Evolutionary conservation across 2,888 invertebrate genomes (phyloP), one percentile per base, ranked within the genome.

Genomic region (Polymixis flavicincta): DNA sequence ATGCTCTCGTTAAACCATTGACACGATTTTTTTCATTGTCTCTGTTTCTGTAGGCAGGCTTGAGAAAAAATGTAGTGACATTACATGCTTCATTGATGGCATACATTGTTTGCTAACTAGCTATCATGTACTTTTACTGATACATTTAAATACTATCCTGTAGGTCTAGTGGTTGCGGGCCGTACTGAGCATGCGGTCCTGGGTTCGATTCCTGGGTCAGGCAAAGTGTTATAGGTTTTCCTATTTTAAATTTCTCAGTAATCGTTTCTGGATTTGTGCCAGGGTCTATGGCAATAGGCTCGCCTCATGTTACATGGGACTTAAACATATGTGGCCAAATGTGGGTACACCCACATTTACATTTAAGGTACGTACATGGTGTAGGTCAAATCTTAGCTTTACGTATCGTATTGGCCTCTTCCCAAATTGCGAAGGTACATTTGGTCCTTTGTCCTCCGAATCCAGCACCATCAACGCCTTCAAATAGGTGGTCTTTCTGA

Each of bases 1-100:
- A 74, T 71, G 50, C 63, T 68, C 25, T 73, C 48, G 19, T 71
- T 71, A 60, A 61, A 70, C 54, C 68, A 59, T 71, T 64, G 57
- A 59, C 54, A 55, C 52, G 48, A 1, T 32, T 55, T 55, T 73
- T 71, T 60, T 74, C 68, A 83, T 85, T 85, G 85, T 85, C 75
- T 65, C 60, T 3, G 28, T 54, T 54, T 59, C 59, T 22, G 14
- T 61, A 67, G 28, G 69, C 52, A 66, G 50, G 14, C 63, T 54
- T 48, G 32, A 45, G 64, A 77, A 80, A 79, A 54, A 64, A 37
- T 8, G 2, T 45, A 50, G 22, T 74, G 66, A 59, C 52, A 76
- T 72, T 74, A 61, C 42, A 74, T 52, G 37, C 45, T 37, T 68
- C 28, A 76, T 72, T 79, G 71, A 71, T 64, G 28, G 2, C 54